phyloP scores from a whole-genome alignment of 2,888 invertebrate genomes.

The Sminthurinus aureus region DNA sequence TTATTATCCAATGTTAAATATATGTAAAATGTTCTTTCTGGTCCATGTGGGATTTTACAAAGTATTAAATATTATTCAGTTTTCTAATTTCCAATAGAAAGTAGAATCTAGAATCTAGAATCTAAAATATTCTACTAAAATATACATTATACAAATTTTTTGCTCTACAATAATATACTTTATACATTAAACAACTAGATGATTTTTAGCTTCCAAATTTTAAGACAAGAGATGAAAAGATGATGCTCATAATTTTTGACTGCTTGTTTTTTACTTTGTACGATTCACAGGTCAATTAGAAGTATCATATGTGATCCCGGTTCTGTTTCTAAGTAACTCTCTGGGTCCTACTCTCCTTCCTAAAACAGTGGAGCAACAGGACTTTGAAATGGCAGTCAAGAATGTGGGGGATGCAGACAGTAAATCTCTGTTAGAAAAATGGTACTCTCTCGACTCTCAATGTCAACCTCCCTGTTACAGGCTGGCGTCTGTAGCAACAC shows the following conservation, averaged over 20 bases:
- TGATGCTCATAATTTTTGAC: background rate
- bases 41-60: too few species aligned
- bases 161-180: too few species aligned
- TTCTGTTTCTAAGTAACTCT: conserved; percentile 80
- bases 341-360: conserved; percentile 79
- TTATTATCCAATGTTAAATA: too few species aligned
- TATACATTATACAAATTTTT: too few species aligned
- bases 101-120: too few species aligned
- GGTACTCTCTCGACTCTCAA: conserved; percentile 76
- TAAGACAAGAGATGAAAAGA: too few species aligned
- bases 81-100: too few species aligned
- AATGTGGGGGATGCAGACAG: conserved; percentile 68
- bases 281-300: conserved; percentile 73
- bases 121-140: too few species aligned
- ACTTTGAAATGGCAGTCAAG: conserved; percentile 78
- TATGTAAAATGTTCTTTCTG: too few species aligned
- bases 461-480: conserved; percentile 80
- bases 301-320: conserved; percentile 77
- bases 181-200: too few species aligned
- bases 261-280: background rate
- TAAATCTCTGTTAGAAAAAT: conserved; percentile 62
- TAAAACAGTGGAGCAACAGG: conserved; percentile 78
- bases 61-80: too few species aligned
- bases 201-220: too few species aligned
- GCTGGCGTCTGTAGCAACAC: conserved; percentile 70